Evolutionary conservation across 2,113 vertebrate species (phyloP).

Genomic region (Eubucco bourcierii): DNA sequence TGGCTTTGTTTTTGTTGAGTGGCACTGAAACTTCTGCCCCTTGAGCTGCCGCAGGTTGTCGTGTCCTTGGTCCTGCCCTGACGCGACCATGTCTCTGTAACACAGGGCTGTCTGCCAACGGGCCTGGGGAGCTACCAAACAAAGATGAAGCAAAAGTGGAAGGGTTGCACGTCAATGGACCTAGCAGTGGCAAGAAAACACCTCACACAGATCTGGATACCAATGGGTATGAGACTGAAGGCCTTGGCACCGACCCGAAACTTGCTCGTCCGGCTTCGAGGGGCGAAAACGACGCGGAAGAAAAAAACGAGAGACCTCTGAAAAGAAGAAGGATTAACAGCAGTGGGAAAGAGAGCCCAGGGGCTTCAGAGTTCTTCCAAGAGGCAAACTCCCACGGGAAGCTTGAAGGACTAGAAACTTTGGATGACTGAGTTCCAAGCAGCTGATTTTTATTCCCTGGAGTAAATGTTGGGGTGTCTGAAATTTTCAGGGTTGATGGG

Average conservation of each 20-base stretch:
- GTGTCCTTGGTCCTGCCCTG: neutral
- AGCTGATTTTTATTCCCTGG: slow-evolving; percentile 63
- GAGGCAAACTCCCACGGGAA: slow-evolving; percentile 74
- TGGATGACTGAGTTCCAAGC: slow-evolving; percentile 72
- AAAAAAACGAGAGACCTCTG: slow-evolving; percentile 75
- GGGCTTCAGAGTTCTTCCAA: slow-evolving; percentile 75
- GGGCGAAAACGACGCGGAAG: slow-evolving; percentile 75
- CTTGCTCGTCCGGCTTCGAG: slow-evolving; percentile 61
- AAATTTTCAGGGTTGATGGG: slow-evolving; percentile 83
- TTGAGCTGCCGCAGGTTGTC: fast-evolving
- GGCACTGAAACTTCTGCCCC: neutral
- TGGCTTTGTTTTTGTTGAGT: too few species aligned
- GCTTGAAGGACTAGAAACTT: slow-evolving; percentile 70
- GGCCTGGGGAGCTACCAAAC: slow-evolving; percentile 57
- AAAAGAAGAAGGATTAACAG: slow-evolving; percentile 82
- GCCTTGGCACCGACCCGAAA: slow-evolving; percentile 73
- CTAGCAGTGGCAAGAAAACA: slow-evolving; percentile 69
- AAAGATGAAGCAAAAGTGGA: slow-evolving; percentile 78
- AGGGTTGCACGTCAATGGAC: slow-evolving; percentile 80
- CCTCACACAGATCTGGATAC: slow-evolving; percentile 78
- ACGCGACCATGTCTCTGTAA: neutral
- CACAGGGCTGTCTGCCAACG: slow-evolving; percentile 82
- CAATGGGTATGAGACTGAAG: slow-evolving; percentile 82
- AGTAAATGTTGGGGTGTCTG: slow-evolving; percentile 73
- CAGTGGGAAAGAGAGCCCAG: slow-evolving; percentile 75